Conservation (phyloP, 2,113 vertebrate species). For the Hucho hucho region DNA sequence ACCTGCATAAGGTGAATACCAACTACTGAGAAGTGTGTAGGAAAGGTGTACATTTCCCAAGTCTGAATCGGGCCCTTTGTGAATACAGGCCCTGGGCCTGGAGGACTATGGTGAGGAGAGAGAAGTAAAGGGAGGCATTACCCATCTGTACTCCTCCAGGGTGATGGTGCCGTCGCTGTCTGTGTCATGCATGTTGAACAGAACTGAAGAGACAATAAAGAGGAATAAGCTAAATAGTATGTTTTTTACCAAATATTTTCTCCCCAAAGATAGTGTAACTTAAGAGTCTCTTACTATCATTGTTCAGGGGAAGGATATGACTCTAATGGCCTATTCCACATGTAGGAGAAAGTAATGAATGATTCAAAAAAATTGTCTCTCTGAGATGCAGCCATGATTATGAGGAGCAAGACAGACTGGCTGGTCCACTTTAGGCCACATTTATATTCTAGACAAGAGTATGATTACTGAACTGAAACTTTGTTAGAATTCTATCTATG, state of each 20-base stretch:
- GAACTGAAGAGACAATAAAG: slow-evolving; percentile 72
- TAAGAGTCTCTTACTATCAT: background rate
- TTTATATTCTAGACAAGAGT: background rate
- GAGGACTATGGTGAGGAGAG: background rate
- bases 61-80: too few relatives aligned
- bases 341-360: slow-evolving; percentile 16
- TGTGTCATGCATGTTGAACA: slow-evolving; percentile 97
- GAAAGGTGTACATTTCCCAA: too few relatives aligned
- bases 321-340: too few relatives aligned
- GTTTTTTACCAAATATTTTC: too few relatives aligned
- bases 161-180: slow-evolving; percentile 91
- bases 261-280: background rate
- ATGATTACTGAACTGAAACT: background rate
- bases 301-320: too few relatives aligned
- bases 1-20: too few relatives aligned
- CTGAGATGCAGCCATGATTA: background rate
- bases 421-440: background rate
- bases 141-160: slow-evolving; percentile 88
- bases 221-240: too few relatives aligned
- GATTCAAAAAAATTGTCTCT: background rate
- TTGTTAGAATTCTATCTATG: background rate
- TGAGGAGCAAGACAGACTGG: too few relatives aligned
- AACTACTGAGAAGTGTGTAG: too few relatives aligned
- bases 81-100: background rate
- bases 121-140: slow-evolving; percentile 53